These are phyloP conservation scores for Salvelinus alpinus DNA, from an alignment of 2,113 vertebrate genomes.

Conservation along the genomic window DNA sequence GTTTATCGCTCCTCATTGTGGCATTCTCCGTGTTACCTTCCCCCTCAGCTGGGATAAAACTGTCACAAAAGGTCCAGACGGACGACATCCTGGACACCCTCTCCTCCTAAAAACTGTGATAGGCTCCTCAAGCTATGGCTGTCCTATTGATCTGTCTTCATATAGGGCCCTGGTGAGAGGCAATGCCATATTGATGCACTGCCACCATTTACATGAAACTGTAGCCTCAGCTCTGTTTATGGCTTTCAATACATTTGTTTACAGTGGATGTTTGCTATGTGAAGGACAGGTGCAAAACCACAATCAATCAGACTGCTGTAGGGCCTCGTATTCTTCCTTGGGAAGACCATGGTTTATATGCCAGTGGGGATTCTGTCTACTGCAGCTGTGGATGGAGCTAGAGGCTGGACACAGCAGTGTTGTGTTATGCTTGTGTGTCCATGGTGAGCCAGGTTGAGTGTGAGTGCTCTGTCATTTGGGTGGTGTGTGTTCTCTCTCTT, in stretches of 20 bases:
- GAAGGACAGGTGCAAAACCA: constrained; percentile 25
- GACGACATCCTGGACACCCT: constrained; percentile 30
- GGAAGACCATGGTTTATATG: constrained; percentile 40
- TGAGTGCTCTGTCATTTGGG: not conserved
- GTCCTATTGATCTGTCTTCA: constrained; percentile 25
- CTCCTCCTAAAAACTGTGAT: constrained; percentile 13
- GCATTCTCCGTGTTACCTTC: constrained; percentile 42
- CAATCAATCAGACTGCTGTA: constrained; percentile 35
- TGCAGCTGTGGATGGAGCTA: constrained; percentile 35
- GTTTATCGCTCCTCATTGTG: constrained; percentile 55
- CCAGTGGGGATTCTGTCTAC: constrained; percentile 36
- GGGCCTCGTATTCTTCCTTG: constrained; percentile 40
- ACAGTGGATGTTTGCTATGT: constrained; percentile 41
- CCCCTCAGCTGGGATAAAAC: constrained; percentile 55
- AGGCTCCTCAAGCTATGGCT: constrained; percentile 20
- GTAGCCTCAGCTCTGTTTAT: constrained; percentile 19
- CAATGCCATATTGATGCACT: constrained; percentile 13
- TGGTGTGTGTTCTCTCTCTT: constrained; percentile 24
- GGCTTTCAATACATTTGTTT: constrained; percentile 30
- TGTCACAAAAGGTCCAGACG: constrained; percentile 46
- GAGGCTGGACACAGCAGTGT: constrained; percentile 20
- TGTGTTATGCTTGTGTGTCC: not conserved
- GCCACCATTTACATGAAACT: not conserved
- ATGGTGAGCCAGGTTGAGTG: constrained; percentile 7
- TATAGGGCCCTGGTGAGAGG: constrained; percentile 18